A percentile compares a stretch with the other conserved stretches of the same genome.
Evolutionary conservation across 2,888 invertebrate species (phyloP).

Genomic region (Conchocele bisecta): DNA sequence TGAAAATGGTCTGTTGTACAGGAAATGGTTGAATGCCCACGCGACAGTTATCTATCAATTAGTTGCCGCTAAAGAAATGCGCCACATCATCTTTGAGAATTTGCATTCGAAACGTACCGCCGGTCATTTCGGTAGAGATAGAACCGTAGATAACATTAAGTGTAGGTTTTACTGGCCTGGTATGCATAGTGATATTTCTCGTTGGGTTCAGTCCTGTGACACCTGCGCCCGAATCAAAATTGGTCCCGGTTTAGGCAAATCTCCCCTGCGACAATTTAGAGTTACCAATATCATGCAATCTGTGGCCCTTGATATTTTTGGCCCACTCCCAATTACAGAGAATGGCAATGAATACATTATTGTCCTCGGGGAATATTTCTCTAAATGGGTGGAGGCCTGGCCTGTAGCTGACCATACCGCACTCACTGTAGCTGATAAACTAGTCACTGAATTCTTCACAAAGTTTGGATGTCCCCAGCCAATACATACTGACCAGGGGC

Average conservation of each 20-base stretch:
- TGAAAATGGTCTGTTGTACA: slow-evolving; percentile 9
- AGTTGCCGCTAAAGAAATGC: slow-evolving; percentile 22
- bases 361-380: slow-evolving; percentile 57
- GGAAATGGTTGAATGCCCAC: neutral
- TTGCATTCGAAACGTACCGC: slow-evolving; percentile 24
- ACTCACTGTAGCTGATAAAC: slow-evolving; percentile 47
- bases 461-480: slow-evolving; percentile 39
- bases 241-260: slow-evolving; percentile 42
- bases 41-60: slow-evolving; percentile 1
- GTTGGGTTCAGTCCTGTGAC: slow-evolving; percentile 48
- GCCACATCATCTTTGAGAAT: slow-evolving; percentile 15
- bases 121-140: slow-evolving; percentile 55
- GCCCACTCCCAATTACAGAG: slow-evolving; percentile 47
- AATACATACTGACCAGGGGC: slow-evolving; percentile 60
- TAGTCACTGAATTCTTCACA: slow-evolving; percentile 52
- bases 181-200: slow-evolving; percentile 24
- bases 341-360: slow-evolving; percentile 55
- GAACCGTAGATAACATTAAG: slow-evolving; percentile 42
- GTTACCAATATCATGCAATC: slow-evolving; percentile 25
- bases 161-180: slow-evolving; percentile 54
- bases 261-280: slow-evolving; percentile 29
- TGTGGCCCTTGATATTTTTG: slow-evolving; percentile 56
- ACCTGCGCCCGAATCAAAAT: slow-evolving; percentile 43
- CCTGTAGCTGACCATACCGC: slow-evolving; percentile 46
- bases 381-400: slow-evolving; percentile 48